Evolutionary conservation across 1,140 invertebrate species (phyloP).

Genomic region (Saccostrea cuccullata): DNA sequence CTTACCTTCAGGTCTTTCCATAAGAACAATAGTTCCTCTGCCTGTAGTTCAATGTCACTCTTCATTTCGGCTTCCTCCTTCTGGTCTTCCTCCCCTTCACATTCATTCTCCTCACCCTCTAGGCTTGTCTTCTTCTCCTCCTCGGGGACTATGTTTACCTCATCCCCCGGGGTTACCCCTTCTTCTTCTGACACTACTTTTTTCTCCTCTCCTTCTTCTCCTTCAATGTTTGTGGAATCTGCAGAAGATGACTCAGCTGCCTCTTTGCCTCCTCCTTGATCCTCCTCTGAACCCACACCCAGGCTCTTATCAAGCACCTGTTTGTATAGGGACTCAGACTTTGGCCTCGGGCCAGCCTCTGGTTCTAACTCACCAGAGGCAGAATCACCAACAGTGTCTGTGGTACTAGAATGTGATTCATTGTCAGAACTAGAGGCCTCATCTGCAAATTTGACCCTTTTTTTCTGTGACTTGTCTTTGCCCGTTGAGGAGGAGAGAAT

Average conservation of each 20-base stretch:
- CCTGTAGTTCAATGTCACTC: slow-evolving; percentile 75
- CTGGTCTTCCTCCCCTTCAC: background rate
- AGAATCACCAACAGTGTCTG: slow-evolving; percentile 57
- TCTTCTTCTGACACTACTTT: background rate
- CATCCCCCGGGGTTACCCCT: background rate
- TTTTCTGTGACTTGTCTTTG: slow-evolving; percentile 65
- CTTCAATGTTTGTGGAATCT: slow-evolving; percentile 30
- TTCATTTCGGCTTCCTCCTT: slow-evolving; percentile 19
- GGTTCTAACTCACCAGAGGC: slow-evolving; percentile 44
- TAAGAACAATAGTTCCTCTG: slow-evolving; percentile 84
- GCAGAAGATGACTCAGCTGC: background rate
- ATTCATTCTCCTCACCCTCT: slow-evolving; percentile 32
- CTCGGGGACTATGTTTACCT: too few species aligned
- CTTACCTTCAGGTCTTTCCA: slow-evolving; percentile 88
- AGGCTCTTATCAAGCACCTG: slow-evolving; percentile 52
- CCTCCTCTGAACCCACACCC: background rate
- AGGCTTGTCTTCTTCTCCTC: background rate
- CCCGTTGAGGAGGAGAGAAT: slow-evolving; percentile 51
- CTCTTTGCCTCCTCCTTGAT: slow-evolving; percentile 9
- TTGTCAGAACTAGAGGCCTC: slow-evolving; percentile 70
- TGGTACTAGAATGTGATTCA: slow-evolving; percentile 64
- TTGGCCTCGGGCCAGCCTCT: slow-evolving; percentile 36
- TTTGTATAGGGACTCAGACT: slow-evolving; percentile 45
- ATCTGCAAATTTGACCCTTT: slow-evolving; percentile 73
- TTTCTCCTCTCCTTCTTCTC: background rate